Evolutionary conservation across 2,888 invertebrate genomes (phyloP).

Genomic region (Drosophila subquinaria): DNA sequence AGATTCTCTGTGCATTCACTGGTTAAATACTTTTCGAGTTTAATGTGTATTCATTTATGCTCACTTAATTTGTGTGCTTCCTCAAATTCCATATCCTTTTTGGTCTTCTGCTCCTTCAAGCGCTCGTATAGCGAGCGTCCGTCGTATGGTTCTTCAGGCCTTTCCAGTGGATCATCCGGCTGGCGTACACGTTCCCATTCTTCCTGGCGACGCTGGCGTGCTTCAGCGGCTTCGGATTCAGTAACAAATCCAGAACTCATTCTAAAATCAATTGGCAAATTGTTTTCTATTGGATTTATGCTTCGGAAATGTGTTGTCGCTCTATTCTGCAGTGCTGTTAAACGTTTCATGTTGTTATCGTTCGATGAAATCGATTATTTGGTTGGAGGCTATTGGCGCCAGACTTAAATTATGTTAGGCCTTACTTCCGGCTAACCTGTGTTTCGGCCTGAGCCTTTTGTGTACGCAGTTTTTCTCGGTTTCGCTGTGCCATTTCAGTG

Average conservation of each 20-base stretch:
- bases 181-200: constrained; percentile 98
- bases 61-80: constrained; percentile 98
- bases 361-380: constrained; percentile 24
- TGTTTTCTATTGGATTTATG: constrained; percentile 1
- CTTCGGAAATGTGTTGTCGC: constrained; percentile 51
- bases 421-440: not conserved
- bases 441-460: not conserved
- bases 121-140: constrained; percentile 95
- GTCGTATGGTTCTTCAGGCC: constrained; percentile 94
- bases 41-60: constrained; percentile 71
- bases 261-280: not conserved
- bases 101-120: constrained; percentile 95
- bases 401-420: not conserved
- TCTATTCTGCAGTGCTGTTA: constrained; percentile 27
- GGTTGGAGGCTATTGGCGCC: not conserved
- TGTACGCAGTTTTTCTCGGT: constrained; percentile 13
- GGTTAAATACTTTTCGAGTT: not conserved
- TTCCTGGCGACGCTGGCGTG: constrained; percentile 92
- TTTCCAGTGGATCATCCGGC: constrained; percentile 95
- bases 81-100: constrained; percentile 97
- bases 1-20: constrained; percentile 89
- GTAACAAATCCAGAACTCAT: constrained; percentile 98
- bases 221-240: constrained; percentile 94
- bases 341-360: constrained; percentile 1
- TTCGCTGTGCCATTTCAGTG: constrained; percentile 10